Evolutionary conservation across 2,888 invertebrate genomes (phyloP).

Genomic region (Agrenia bidenticulata): DNA sequence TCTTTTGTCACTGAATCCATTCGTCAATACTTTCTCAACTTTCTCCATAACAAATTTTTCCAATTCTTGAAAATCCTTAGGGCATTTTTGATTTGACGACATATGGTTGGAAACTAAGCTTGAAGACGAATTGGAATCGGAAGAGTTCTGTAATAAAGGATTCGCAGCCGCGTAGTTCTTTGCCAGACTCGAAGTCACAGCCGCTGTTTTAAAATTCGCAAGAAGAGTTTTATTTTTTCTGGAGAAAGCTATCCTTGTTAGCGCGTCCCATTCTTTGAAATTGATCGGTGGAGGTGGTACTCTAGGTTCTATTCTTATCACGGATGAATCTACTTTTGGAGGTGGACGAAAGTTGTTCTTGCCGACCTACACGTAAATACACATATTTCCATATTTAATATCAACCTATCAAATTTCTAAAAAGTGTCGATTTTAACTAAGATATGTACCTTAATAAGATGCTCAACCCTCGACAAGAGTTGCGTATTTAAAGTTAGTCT

Average conservation of each 20-base stretch:
- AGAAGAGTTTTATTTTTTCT: slow-evolving; percentile 95
- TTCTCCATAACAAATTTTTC: slow-evolving; percentile 66
- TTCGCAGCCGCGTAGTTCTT: slow-evolving; percentile 65
- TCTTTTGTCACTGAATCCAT: slow-evolving; percentile 72
- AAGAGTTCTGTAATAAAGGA: background rate
- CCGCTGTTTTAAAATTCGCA: slow-evolving; percentile 82
- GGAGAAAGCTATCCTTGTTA: slow-evolving; percentile 90
- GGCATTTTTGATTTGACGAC: slow-evolving; percentile 50
- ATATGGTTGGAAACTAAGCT: background rate
- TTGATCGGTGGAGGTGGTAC: slow-evolving; percentile 96
- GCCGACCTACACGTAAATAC: slow-evolving; percentile 71
- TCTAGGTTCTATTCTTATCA: slow-evolving; percentile 93
- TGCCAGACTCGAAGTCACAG: slow-evolving; percentile 79
- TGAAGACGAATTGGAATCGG: background rate
- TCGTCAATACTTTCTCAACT: slow-evolving; percentile 72
- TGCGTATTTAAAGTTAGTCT: slow-evolving; percentile 95
- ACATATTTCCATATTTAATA: slow-evolving; percentile 4
- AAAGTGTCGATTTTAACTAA: background rate
- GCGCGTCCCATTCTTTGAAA: slow-evolving; percentile 97
- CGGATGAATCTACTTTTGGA: slow-evolving; percentile 98
- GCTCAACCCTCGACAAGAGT: slow-evolving; percentile 87
- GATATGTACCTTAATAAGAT: slow-evolving; percentile 90
- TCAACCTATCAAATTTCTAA: background rate
- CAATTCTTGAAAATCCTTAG: slow-evolving; percentile 69
- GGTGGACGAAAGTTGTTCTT: slow-evolving; percentile 98